phyloP scores from a whole-genome alignment of 2,888 invertebrate species.

The Synergus japonicus region DNA sequence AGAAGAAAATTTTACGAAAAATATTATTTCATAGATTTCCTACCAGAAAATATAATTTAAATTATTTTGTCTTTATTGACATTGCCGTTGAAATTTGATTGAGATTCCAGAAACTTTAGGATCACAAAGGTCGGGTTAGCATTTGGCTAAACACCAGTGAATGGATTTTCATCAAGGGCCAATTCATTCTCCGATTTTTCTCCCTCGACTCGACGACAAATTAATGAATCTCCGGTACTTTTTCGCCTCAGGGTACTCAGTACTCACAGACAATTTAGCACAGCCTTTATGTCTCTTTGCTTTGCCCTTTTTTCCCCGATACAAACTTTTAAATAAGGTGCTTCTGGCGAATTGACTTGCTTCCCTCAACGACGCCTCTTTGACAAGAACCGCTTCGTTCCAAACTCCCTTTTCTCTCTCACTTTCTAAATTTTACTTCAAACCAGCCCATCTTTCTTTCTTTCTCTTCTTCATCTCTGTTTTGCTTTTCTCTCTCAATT shows the following conservation, averaged over 20 bases:
- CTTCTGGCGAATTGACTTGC: constrained; percentile 71
- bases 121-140: neutral
- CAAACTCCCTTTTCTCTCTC: constrained; percentile 9
- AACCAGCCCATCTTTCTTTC: constrained; percentile 33
- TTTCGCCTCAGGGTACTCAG: constrained; percentile 61
- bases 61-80: neutral
- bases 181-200: constrained; percentile 67
- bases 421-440: constrained; percentile 37
- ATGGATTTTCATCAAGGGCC: constrained; percentile 70
- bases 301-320: constrained; percentile 60
- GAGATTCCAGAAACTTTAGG: neutral
- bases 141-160: constrained; percentile 60
- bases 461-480: constrained; percentile 37
- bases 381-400: constrained; percentile 53
- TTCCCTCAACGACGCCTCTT: constrained; percentile 64
- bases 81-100: neutral
- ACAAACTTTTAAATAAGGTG: constrained; percentile 75
- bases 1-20: neutral
- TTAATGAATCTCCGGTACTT: constrained; percentile 57
- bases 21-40: neutral
- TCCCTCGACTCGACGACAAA: constrained; percentile 47
- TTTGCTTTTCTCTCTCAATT: constrained; percentile 42
- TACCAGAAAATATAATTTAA: too few species aligned
- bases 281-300: constrained; percentile 52
- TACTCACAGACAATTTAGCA: constrained; percentile 71